phyloP scores from a whole-genome alignment of 2,888 invertebrate species.

The Dicyrtoma fusca region DNA sequence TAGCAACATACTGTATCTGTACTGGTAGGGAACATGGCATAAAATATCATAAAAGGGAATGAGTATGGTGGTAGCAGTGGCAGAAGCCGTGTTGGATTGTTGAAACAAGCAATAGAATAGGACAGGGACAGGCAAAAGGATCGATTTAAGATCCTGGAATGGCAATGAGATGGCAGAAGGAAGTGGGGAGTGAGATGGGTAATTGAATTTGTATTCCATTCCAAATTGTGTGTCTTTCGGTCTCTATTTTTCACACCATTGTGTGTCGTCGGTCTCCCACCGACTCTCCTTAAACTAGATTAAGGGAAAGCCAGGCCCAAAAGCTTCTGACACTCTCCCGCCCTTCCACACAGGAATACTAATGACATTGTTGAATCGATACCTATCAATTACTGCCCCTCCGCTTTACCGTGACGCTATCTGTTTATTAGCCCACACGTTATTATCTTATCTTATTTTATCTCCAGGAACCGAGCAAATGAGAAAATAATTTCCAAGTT shows the following conservation, averaged over 20 bases:
- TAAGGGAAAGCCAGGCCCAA: slow-evolving; percentile 2
- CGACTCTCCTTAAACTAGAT: slow-evolving; percentile 31
- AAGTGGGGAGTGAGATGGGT: slow-evolving; percentile 16
- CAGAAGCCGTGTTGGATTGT: background rate
- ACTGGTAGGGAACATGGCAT: slow-evolving; percentile 10
- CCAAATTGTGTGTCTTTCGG: slow-evolving; percentile 20
- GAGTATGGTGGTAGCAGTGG: background rate
- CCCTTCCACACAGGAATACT: slow-evolving; percentile 8
- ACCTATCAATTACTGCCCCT: slow-evolving; percentile 25
- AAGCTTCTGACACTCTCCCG: slow-evolving; percentile 9
- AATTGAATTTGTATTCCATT: slow-evolving; percentile 36
- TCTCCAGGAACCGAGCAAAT: too few species aligned
- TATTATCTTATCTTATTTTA: too few species aligned
- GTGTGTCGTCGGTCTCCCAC: slow-evolving; percentile 6
- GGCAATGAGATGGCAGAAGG: slow-evolving; percentile 12
- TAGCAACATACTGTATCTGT: too few species aligned
- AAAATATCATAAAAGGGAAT: slow-evolving; percentile 18
- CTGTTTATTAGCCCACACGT: background rate
- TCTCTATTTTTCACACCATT: slow-evolving; percentile 33
- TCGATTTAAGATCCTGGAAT: slow-evolving; percentile 22
- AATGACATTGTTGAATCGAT: slow-evolving; percentile 33
- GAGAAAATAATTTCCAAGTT: too few species aligned
- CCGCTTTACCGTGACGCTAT: background rate
- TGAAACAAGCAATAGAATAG: too few species aligned
- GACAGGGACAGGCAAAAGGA: background rate